Evolutionary conservation across 92 coral and sea anemone species (phyloP).

Genomic region (Chrysogorgia sp.): DNA sequence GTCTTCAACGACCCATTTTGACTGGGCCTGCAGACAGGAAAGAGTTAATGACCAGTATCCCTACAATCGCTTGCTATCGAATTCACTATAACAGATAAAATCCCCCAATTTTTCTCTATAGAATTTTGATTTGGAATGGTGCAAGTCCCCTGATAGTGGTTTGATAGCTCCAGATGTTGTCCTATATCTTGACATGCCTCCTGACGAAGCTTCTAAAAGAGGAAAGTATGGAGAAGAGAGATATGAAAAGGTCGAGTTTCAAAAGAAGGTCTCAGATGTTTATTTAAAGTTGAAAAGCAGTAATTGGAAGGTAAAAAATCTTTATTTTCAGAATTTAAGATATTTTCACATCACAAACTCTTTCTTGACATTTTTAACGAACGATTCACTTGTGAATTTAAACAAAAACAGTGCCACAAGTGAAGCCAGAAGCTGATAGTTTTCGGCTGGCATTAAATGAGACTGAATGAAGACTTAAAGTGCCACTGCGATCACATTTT

Average conservation of each 20-base stretch:
- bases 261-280: constrained; percentile 66
- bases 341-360: neutral
- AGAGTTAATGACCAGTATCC: no score
- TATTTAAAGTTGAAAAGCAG: constrained; percentile 63
- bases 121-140: constrained; percentile 88
- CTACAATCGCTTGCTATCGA: no score
- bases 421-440: no score
- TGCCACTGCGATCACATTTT: no score
- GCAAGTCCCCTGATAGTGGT: constrained; percentile 90
- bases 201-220: constrained; percentile 69
- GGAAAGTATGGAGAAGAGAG: constrained; percentile 88
- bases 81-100: no score
- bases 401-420: no score
- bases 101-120: constrained; percentile 12
- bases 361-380: neutral
- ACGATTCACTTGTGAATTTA: neutral
- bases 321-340: neutral
- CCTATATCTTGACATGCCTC: constrained; percentile 81
- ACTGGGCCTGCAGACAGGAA: no score
- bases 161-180: constrained; percentile 87
- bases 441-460: no score
- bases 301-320: constrained; percentile 79
- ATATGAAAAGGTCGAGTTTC: constrained; percentile 85
- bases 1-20: no score
- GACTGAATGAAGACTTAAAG: neutral